A percentile compares a stretch with the other conserved stretches of the same genome.
Evolutionary conservation across 2,797 vertebrate species (phyloP).

Genomic region (Echeneis naucrates): DNA sequence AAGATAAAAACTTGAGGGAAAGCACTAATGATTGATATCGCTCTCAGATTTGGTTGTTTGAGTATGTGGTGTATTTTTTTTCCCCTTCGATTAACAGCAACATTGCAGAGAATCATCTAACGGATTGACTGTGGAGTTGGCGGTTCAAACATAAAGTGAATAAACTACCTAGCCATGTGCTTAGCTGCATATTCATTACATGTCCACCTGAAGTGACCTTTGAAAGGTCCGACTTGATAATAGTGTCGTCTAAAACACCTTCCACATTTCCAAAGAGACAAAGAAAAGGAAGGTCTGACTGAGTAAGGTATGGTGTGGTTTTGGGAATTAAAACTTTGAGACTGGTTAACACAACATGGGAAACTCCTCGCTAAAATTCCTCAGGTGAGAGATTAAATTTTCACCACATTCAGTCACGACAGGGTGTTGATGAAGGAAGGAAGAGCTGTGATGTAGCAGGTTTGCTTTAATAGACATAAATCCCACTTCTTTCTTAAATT

Average conservation of each 20-base stretch:
- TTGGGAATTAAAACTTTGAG: conserved; percentile 51
- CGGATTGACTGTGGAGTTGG: background rate
- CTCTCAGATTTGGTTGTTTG: conserved; percentile 38
- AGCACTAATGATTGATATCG: conserved; percentile 60
- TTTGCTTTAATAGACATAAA: conserved; percentile 50
- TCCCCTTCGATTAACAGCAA: conserved; percentile 3
- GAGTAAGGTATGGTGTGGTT: conserved; percentile 32
- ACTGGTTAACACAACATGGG: conserved; percentile 49
- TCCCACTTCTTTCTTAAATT: conserved; percentile 27
- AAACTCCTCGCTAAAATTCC: conserved; percentile 62
- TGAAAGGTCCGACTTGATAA: background rate
- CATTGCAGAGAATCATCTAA: conserved; percentile 1
- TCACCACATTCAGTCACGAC: conserved; percentile 26
- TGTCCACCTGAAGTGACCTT: conserved; percentile 43
- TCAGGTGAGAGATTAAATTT: conserved; percentile 51
- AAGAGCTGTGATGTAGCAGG: conserved; percentile 29
- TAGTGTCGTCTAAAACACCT: conserved; percentile 8
- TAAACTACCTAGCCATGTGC: background rate
- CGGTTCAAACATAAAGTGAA: background rate
- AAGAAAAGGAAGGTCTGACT: conserved; percentile 36
- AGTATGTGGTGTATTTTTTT: conserved; percentile 13
- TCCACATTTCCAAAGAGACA: conserved; percentile 20
- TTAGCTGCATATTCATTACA: conserved; percentile 6
- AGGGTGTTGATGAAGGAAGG: conserved; percentile 37
- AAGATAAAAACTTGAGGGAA: conserved; percentile 70